Percentiles rank a stretch among this genome's conserved stretches.
These are phyloP conservation scores for Chlorodrepanis virens DNA, from an alignment of 2,113 vertebrate species.

Conservation along the genomic window DNA sequence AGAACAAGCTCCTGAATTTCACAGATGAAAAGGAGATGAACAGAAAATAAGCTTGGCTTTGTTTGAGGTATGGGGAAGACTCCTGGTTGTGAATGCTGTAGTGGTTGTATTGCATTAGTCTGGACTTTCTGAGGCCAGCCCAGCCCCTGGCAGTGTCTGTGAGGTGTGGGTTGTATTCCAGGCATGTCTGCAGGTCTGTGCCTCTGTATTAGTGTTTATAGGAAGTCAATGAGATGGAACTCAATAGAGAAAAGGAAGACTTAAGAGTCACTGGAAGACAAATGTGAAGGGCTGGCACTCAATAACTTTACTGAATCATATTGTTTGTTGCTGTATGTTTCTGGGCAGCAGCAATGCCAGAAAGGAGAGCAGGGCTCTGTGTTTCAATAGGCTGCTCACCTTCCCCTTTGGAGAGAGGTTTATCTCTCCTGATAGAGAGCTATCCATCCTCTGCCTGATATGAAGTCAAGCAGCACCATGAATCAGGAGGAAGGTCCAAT, in stretches of 20 bases:
- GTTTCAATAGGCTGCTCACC: slow-evolving; percentile 5
- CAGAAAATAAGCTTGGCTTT: neutral
- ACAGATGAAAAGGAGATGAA: neutral
- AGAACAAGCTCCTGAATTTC: neutral
- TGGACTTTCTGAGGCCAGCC: neutral
- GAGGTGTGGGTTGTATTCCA: slow-evolving; percentile 59
- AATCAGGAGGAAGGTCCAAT: neutral
- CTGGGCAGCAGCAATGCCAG: neutral
- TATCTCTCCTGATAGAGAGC: slow-evolving; percentile 16
- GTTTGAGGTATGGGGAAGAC: neutral
- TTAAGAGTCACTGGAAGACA: slow-evolving; percentile 69
- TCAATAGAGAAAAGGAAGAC: slow-evolving; percentile 64
- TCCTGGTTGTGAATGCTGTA: rapidly evolving
- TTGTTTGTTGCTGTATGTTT: slow-evolving; percentile 13
- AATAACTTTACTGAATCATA: slow-evolving; percentile 64
- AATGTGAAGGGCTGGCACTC: slow-evolving; percentile 66
- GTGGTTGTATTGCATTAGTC: neutral
- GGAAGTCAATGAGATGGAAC: slow-evolving; percentile 74
- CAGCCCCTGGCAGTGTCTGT: neutral
- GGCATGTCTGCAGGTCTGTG: slow-evolving; percentile 53
- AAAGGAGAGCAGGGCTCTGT: neutral
- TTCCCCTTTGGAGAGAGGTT: neutral
- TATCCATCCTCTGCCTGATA: neutral
- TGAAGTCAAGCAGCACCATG: neutral
- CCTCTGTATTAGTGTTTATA: slow-evolving; percentile 70